Evolutionary conservation across 2,797 vertebrate genomes (phyloP).

Genomic region (Tokudaia muenninki): DNA sequence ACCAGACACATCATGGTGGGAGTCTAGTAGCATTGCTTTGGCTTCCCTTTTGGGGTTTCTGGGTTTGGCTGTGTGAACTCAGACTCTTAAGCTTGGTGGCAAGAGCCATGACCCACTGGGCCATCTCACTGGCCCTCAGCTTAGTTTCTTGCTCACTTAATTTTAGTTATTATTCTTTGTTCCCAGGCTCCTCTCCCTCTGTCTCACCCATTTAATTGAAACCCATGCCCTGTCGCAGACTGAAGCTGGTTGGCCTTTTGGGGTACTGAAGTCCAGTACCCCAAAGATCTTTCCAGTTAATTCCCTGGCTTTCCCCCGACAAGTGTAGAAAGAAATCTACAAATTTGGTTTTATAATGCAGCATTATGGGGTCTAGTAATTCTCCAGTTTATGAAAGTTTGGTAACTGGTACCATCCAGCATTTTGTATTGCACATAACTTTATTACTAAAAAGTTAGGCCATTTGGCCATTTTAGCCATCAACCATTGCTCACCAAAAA

Average conservation of each 20-base stretch:
- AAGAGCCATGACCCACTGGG: background rate
- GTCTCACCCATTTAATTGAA: background rate
- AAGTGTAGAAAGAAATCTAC: slow-evolving; percentile 68
- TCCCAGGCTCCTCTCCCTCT: background rate
- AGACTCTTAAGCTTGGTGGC: slow-evolving; percentile 3
- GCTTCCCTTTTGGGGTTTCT: background rate
- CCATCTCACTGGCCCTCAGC: background rate
- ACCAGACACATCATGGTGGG: background rate
- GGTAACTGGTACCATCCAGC: slow-evolving; percentile 64
- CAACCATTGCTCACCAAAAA: slow-evolving; percentile 65
- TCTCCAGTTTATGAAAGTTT: slow-evolving; percentile 69
- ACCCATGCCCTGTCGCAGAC: background rate
- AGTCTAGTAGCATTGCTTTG: background rate
- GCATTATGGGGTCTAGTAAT: slow-evolving; percentile 75
- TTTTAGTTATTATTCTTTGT: background rate
- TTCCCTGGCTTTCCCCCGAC: slow-evolving; percentile 69
- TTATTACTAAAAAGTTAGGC: slow-evolving; percentile 81
- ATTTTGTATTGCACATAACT: slow-evolving; percentile 77
- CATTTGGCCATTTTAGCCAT: slow-evolving; percentile 78
- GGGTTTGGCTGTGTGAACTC: background rate
- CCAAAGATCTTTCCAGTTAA: slow-evolving; percentile 77
- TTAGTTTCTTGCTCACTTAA: background rate
- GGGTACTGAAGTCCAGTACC: slow-evolving; percentile 16
- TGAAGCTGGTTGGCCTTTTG: background rate
- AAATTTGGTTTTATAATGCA: slow-evolving; percentile 74